phyloP scores from a whole-genome alignment of 1,140 invertebrate genomes.

The Trichogramma pretiosum region DNA sequence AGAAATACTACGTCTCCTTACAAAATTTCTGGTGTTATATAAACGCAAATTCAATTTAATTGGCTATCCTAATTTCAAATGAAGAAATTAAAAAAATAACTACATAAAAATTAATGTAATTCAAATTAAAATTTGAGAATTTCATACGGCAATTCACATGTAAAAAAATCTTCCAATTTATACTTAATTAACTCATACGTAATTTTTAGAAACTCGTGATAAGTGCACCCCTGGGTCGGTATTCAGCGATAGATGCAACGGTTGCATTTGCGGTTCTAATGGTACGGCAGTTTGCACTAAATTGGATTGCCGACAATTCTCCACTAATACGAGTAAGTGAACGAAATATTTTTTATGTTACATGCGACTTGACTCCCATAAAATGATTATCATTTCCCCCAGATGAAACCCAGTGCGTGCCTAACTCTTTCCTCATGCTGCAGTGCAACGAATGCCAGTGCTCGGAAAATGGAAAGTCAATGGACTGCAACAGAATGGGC shows the following conservation, averaged over 20 bases:
- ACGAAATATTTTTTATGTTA: background rate
- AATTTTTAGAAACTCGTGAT: background rate
- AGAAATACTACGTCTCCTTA: too few relatives aligned
- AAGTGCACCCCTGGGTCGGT: background rate
- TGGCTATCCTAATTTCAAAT: too few relatives aligned
- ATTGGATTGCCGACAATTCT: background rate
- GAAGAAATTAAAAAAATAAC: too few relatives aligned
- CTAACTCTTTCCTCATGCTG: background rate
- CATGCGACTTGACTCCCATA: too few relatives aligned
- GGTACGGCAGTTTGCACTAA: background rate
- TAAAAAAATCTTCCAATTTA: too few relatives aligned
- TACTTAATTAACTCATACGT: too few relatives aligned
- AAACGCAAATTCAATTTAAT: too few relatives aligned
- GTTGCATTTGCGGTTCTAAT: background rate
- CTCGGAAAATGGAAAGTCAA: background rate
- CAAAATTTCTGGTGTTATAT: too few relatives aligned
- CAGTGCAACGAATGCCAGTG: background rate
- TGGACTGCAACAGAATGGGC: background rate
- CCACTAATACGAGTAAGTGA: background rate
- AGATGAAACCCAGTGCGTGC: background rate
- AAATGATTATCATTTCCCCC: background rate
- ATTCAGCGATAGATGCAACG: background rate
- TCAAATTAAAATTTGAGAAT: too few relatives aligned
- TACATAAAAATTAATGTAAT: too few relatives aligned
- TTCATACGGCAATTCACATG: too few relatives aligned